Percentiles rank a stretch among this genome's conserved stretches.
These are phyloP conservation scores for Disparrhopalites patrizii DNA, from an alignment of 2,888 invertebrate genomes.

Conservation along the genomic window DNA sequence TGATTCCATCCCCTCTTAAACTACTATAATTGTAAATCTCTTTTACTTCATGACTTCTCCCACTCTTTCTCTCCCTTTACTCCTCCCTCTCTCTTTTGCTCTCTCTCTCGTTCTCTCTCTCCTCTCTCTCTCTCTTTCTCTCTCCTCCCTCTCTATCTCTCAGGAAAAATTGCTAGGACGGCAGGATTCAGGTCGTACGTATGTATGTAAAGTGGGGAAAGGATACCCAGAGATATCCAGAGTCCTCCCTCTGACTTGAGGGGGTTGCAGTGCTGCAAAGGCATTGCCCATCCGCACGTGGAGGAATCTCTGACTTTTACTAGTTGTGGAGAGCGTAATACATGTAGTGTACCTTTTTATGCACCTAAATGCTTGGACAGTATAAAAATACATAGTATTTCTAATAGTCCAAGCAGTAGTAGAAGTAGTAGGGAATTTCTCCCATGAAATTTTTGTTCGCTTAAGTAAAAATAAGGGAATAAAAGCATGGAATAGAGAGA, in stretches of 20 bases:
- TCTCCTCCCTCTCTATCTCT: background rate
- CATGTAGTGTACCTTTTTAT: no score
- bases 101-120: background rate
- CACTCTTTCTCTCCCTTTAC: background rate
- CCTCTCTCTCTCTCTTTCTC: background rate
- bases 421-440: no score
- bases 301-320: no score
- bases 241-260: no score
- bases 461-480: constrained; percentile 8
- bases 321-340: no score
- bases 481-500: background rate
- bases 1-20: constrained; percentile 13
- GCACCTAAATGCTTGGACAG: no score
- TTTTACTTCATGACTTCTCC: constrained; percentile 16
- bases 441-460: background rate
- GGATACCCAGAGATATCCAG: no score
- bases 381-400: no score
- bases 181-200: background rate
- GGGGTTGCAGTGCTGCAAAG: no score
- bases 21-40: constrained; percentile 5
- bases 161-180: background rate
- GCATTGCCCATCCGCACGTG: no score
- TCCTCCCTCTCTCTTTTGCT: background rate
- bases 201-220: no score
- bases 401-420: no score